These are phyloP conservation scores for Ctenosaura bakeri DNA, from an alignment of 2,797 vertebrate genomes.

Conservation along the genomic window DNA sequence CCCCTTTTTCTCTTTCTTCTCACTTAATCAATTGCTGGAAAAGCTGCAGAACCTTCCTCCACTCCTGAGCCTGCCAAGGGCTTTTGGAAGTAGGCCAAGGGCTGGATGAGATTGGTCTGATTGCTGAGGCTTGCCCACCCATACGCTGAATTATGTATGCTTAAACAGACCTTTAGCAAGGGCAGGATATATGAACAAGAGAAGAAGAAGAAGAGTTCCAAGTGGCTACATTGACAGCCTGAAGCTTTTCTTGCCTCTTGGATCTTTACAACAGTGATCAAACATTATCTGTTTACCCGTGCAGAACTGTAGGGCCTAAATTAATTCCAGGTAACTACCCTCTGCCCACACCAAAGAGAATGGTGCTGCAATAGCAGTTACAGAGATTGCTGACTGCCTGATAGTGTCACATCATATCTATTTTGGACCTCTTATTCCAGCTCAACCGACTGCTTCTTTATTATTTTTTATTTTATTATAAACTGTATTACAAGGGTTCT, in stretches of 20 bases:
- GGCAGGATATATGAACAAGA: neutral
- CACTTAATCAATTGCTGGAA: neutral
- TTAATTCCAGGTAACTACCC: neutral
- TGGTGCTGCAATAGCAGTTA: neutral
- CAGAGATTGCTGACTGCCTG: neutral
- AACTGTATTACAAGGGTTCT: neutral
- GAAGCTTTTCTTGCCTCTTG: neutral
- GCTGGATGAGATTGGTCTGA: neutral
- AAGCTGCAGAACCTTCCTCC: neutral
- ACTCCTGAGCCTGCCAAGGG: neutral
- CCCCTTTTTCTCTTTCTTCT: no score
- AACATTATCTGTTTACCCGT: neutral
- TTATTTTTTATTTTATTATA: neutral
- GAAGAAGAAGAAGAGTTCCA: neutral
- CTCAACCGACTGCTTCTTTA: neutral
- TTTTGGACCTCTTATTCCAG: neutral
- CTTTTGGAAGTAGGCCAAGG: neutral
- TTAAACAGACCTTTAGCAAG: neutral
- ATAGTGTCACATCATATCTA: neutral
- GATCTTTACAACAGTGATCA: neutral
- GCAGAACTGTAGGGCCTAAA: neutral
- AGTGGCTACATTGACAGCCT: neutral
- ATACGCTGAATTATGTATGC: neutral
- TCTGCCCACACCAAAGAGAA: neutral
- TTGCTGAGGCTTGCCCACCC: neutral